phyloP scores from a whole-genome alignment of 30 jellyfish, hydroid and myxozoan genomes.

The Rhopilema esculentum region DNA sequence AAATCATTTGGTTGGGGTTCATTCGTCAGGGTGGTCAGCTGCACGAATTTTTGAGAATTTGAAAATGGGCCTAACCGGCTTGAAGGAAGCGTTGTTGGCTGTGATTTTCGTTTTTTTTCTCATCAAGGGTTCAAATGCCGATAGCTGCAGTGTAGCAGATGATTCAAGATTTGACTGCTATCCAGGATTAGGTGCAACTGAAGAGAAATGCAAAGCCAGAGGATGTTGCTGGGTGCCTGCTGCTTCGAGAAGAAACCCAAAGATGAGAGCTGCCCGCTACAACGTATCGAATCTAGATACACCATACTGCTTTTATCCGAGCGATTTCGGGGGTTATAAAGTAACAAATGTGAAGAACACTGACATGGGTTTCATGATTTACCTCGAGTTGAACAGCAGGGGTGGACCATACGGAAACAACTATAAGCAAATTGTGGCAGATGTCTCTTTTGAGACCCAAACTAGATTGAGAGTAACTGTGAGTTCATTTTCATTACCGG shows the following conservation, averaged over 20 bases:
- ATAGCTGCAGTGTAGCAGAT: conserved; percentile 72
- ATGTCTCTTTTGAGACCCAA: conserved; percentile 67
- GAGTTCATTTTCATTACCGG: background rate
- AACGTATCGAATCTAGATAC: conserved; percentile 54
- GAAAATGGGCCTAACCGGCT: conserved; percentile 23
- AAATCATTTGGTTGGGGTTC: background rate
- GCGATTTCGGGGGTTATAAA: conserved; percentile 60
- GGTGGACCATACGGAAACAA: conserved; percentile 84
- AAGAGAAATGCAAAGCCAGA: conserved; percentile 76
- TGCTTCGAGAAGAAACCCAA: conserved; percentile 12
- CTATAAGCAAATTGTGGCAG: conserved; percentile 59
- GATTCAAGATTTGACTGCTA: conserved; percentile 83
- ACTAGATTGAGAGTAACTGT: conserved; percentile 80
- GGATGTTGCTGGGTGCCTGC: conserved; percentile 98
- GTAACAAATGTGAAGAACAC: conserved; percentile 61
- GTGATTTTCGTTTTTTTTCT: background rate
- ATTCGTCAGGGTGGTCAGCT: background rate
- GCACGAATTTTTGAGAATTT: conserved; percentile 1
- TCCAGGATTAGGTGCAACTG: conserved; percentile 81
- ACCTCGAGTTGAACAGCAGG: conserved; percentile 62
- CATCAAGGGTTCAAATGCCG: background rate
- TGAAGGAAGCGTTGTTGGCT: background rate
- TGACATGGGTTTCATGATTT: conserved; percentile 61
- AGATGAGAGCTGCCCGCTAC: conserved; percentile 18
- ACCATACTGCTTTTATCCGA: conserved; percentile 85